phyloP scores from a whole-genome alignment of 2,888 invertebrate species.

The Dasypolia templi region DNA sequence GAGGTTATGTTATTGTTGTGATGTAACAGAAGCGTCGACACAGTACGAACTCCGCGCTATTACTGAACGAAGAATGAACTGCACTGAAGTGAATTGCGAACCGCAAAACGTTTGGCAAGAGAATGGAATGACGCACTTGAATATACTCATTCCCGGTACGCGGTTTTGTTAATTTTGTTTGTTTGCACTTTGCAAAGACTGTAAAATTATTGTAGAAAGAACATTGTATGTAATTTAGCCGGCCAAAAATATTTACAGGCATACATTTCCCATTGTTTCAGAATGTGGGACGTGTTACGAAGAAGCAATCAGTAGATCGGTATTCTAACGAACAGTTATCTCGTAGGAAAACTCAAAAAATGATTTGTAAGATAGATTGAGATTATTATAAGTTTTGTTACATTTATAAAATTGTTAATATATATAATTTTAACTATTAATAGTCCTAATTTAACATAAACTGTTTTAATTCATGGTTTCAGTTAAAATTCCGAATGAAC shows the following conservation, averaged over 20 bases:
- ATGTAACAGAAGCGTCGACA: constrained; percentile 72
- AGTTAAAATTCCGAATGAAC: too few species aligned
- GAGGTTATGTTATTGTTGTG: constrained; percentile 85
- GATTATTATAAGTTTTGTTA: too few species aligned
- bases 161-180: constrained; percentile 39
- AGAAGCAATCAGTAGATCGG: not conserved
- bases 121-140: constrained; percentile 57
- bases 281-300: not conserved
- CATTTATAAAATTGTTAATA: too few species aligned
- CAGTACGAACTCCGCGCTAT: constrained; percentile 75
- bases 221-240: not conserved
- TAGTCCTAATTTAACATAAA: too few species aligned
- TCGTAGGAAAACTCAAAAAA: too few species aligned
- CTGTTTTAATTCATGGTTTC: too few species aligned
- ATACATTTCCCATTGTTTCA: not conserved
- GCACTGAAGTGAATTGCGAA: constrained; percentile 70
- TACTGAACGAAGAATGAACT: constrained; percentile 77
- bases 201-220: constrained; percentile 7
- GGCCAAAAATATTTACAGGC: not conserved
- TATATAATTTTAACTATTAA: too few species aligned
- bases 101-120: constrained; percentile 65
- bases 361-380: too few species aligned
- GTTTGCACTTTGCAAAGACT: constrained; percentile 27
- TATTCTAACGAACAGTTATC: not conserved
- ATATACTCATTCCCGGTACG: constrained; percentile 22